These are phyloP conservation scores for Lasioglossum leucozonium DNA, from an alignment of 2,888 invertebrate genomes.

Conservation along the genomic window DNA sequence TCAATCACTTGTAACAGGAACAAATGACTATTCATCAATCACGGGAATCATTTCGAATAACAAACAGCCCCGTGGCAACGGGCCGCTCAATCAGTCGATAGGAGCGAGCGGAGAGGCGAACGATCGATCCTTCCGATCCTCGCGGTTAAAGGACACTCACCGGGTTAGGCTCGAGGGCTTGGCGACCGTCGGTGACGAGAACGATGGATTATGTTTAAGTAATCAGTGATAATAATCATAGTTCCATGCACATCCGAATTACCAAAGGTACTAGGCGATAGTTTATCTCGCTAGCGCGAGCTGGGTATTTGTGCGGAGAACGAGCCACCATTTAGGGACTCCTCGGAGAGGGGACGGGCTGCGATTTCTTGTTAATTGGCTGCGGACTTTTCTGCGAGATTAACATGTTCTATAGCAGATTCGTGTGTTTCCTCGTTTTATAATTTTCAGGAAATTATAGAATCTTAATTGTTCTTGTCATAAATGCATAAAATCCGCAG, in stretches of 20 bases:
- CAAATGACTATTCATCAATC: conserved; percentile 39
- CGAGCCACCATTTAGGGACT: conserved; percentile 27
- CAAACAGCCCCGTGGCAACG: background rate
- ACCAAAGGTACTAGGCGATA: conserved; percentile 79
- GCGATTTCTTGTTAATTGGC: background rate
- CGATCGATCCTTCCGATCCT: background rate
- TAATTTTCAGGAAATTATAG: background rate
- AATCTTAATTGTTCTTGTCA: too few species aligned
- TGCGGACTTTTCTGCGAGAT: background rate
- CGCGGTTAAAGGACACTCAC: conserved; percentile 9
- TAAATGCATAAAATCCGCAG: background rate
- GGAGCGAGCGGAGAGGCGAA: background rate
- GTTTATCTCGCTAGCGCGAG: conserved; percentile 59
- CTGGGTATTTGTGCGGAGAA: conserved; percentile 48
- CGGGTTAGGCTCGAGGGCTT: conserved; percentile 21
- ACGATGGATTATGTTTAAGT: conserved; percentile 70
- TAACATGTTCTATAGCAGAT: background rate
- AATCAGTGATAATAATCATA: conserved; percentile 82
- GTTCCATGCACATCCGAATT: conserved; percentile 83
- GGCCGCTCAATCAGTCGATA: conserved; percentile 19
- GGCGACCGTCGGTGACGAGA: conserved; percentile 21
- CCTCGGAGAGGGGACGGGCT: background rate
- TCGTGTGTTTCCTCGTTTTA: background rate
- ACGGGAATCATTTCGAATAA: conserved; percentile 26
- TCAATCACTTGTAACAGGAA: conserved; percentile 40